A percentile compares a stretch with the other conserved stretches of the same genome.
phyloP scores from a whole-genome alignment of 2,113 vertebrate genomes.

The Pholis gunnellus region DNA sequence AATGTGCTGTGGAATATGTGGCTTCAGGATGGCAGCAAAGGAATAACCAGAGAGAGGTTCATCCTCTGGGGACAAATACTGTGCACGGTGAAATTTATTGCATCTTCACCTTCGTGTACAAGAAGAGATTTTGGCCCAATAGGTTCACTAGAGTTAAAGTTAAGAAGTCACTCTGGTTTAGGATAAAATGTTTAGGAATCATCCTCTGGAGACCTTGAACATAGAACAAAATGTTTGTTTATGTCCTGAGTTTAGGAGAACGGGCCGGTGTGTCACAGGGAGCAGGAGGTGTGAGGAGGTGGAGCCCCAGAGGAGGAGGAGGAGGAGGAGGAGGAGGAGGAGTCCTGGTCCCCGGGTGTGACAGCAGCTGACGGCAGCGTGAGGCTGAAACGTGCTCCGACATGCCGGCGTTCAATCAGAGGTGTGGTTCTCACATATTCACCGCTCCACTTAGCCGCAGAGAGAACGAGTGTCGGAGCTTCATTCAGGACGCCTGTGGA shows the following conservation, averaged over 20 bases:
- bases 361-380: slow-evolving; percentile 46
- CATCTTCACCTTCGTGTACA: too few relatives aligned
- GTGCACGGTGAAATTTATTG: too few relatives aligned
- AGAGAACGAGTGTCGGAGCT: too few relatives aligned
- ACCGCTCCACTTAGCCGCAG: neutral
- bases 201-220: too few relatives aligned
- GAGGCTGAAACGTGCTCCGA: slow-evolving; percentile 57
- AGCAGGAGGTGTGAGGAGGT: slow-evolving; percentile 13
- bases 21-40: too few relatives aligned
- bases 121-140: too few relatives aligned
- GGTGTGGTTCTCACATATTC: slow-evolving; percentile 28
- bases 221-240: neutral
- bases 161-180: too few relatives aligned
- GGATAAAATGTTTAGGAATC: too few relatives aligned
- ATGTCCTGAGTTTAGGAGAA: neutral
- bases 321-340: neutral
- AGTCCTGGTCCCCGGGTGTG: slow-evolving; percentile 6
- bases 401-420: slow-evolving; percentile 69
- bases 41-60: neutral
- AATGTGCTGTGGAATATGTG: too few relatives aligned
- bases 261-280: slow-evolving; percentile 26
- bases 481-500: slow-evolving; percentile 16
- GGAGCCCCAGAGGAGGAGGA: neutral
- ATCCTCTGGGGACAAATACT: neutral
- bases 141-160: too few relatives aligned